A percentile compares a stretch with the other conserved stretches of the same genome.
These are phyloP conservation scores for Carabus problematicus DNA, from an alignment of 2,888 invertebrate genomes.

Conservation along the genomic window DNA sequence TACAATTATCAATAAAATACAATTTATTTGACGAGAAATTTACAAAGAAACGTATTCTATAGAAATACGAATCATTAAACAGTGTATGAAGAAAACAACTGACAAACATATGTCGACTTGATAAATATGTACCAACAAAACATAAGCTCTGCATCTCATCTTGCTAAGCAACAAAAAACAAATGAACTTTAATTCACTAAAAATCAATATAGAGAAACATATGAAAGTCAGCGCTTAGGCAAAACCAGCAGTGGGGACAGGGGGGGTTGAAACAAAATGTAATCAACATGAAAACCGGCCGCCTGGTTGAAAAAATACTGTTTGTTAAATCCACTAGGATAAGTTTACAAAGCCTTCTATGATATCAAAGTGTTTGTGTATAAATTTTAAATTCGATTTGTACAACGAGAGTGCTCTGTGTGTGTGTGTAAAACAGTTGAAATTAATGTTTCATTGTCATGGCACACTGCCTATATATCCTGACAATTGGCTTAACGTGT, in stretches of 20 bases:
- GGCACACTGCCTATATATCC: conserved; percentile 7
- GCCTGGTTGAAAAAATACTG: conserved; percentile 7
- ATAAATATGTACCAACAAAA: no score
- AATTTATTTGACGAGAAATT: no score
- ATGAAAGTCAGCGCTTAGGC: no score
- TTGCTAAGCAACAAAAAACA: background rate
- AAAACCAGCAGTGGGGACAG: no score
- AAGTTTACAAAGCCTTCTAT: conserved; percentile 15
- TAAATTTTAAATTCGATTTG: conserved; percentile 61
- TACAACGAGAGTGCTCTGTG: conserved; percentile 16
- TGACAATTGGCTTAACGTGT: conserved; percentile 42
- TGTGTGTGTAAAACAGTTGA: conserved; percentile 3
- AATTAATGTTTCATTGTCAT: conserved; percentile 19
- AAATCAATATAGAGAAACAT: conserved; percentile 8
- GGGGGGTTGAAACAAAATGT: conserved; percentile 2
- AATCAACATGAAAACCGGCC: conserved; percentile 4
- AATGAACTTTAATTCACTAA: background rate
- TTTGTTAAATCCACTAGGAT: conserved; percentile 7
- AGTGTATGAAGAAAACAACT: no score
- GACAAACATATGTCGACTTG: no score
- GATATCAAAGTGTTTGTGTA: conserved; percentile 56
- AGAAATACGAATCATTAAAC: no score
- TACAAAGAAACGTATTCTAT: no score
- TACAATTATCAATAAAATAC: no score
- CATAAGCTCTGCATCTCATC: no score